These are phyloP conservation scores for Drosophila pseudoananassae DNA, from an alignment of 1,140 invertebrate species.

Conservation along the genomic window DNA sequence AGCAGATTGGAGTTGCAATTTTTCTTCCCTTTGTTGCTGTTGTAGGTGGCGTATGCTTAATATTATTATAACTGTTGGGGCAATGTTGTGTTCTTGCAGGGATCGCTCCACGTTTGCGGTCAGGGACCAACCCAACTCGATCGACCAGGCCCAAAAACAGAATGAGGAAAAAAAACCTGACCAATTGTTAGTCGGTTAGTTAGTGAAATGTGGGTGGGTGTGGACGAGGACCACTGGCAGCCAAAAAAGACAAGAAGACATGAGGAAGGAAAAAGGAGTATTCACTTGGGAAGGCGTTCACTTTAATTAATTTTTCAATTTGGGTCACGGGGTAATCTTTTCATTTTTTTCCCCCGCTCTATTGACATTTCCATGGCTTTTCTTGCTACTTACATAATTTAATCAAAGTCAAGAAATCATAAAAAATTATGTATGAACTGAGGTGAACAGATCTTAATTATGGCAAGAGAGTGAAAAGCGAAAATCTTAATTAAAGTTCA, in stretches of 20 bases:
- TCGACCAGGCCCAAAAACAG: constrained; percentile 44
- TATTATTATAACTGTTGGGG: constrained; percentile 79
- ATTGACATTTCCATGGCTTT: constrained; percentile 46
- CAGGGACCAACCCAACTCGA: constrained; percentile 70
- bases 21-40: constrained; percentile 39
- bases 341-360: constrained; percentile 7
- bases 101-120: constrained; percentile 68
- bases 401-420: constrained; percentile 58
- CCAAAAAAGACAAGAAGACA: neutral
- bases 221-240: constrained; percentile 21
- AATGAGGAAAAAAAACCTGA: constrained; percentile 49
- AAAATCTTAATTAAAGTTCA: constrained; percentile 59
- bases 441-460: constrained; percentile 37
- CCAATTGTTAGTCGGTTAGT: constrained; percentile 75
- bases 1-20: constrained; percentile 48
- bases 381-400: constrained; percentile 58
- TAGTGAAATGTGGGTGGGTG: constrained; percentile 75
- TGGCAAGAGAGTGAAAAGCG: constrained; percentile 55
- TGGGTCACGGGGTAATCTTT: constrained; percentile 56
- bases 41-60: constrained; percentile 80
- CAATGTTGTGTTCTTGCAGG: constrained; percentile 24
- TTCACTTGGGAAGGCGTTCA: constrained; percentile 53
- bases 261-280: constrained; percentile 13
- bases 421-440: constrained; percentile 33
- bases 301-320: constrained; percentile 80